A percentile compares a stretch with the other conserved stretches of the same genome.
These are phyloP conservation scores for Orientallactaga sibirica DNA, from an alignment of 2,797 vertebrate genomes.

Conservation along the genomic window DNA sequence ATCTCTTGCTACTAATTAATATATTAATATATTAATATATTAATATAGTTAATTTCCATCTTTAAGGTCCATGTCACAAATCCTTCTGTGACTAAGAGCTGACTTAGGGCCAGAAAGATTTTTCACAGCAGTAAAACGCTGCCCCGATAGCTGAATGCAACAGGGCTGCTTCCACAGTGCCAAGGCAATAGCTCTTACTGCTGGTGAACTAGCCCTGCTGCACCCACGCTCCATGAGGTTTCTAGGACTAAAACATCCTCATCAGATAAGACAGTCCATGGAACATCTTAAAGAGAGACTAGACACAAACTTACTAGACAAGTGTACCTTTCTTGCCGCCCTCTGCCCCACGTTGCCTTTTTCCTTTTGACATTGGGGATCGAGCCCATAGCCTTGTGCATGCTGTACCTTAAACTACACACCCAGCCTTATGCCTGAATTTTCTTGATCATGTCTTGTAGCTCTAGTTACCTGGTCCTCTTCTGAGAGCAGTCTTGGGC, in stretches of 20 bases:
- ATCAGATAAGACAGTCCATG: background rate
- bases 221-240: background rate
- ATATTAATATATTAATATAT: no score
- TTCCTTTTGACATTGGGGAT: background rate
- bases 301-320: background rate
- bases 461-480: background rate
- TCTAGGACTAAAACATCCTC: background rate
- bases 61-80: background rate
- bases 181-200: background rate
- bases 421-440: background rate
- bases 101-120: background rate
- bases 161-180: conserved; percentile 73
- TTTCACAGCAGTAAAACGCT: background rate
- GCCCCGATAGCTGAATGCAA: background rate
- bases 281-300: background rate
- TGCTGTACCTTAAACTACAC: background rate
- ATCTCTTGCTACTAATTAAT: background rate
- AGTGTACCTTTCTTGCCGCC: background rate
- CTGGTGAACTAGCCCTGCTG: background rate
- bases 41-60: background rate
- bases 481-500: background rate
- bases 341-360: background rate
- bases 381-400: background rate
- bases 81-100: background rate
- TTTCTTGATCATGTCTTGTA: background rate